These are phyloP conservation scores for Eutolmus rufibarbis DNA, from an alignment of 2,888 invertebrate genomes.

Conservation along the genomic window DNA sequence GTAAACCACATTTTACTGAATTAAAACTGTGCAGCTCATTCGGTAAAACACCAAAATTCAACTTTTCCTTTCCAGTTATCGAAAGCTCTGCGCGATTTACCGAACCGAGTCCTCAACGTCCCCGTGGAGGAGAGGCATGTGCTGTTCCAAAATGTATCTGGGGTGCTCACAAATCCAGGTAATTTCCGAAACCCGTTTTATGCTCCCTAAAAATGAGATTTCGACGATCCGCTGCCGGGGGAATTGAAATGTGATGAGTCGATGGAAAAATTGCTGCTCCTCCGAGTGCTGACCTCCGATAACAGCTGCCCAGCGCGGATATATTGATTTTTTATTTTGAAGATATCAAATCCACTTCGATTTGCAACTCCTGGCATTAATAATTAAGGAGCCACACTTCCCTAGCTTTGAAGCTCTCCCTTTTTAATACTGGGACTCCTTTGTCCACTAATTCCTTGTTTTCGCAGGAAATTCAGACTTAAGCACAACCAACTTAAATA, in stretches of 20 bases:
- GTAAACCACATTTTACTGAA: slow-evolving; percentile 47
- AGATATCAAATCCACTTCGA: background rate
- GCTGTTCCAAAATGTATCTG: slow-evolving; percentile 57
- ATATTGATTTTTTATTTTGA: slow-evolving; percentile 17
- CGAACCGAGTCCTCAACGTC: slow-evolving; percentile 58
- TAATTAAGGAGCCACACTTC: background rate
- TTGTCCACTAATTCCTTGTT: background rate
- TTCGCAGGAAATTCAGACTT: background rate
- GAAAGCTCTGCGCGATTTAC: slow-evolving; percentile 60
- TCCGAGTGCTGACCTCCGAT: background rate
- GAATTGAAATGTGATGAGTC: background rate
- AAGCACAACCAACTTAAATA: too few relatives aligned
- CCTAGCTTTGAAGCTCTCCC: background rate
- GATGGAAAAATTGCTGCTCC: background rate
- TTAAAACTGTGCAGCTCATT: background rate
- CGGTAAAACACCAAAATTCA: slow-evolving; percentile 4
- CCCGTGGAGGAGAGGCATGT: slow-evolving; percentile 56
- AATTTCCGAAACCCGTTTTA: slow-evolving; percentile 50
- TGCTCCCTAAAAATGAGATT: background rate
- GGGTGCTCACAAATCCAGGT: slow-evolving; percentile 78
- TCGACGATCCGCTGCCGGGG: too few relatives aligned
- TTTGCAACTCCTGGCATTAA: background rate
- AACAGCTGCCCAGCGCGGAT: background rate
- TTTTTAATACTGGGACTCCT: background rate
- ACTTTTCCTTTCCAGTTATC: slow-evolving; percentile 57